Base-by-base conservation (phyloP, 1,140 invertebrate species). In the Meloidogyne chitwoodi region DNA sequence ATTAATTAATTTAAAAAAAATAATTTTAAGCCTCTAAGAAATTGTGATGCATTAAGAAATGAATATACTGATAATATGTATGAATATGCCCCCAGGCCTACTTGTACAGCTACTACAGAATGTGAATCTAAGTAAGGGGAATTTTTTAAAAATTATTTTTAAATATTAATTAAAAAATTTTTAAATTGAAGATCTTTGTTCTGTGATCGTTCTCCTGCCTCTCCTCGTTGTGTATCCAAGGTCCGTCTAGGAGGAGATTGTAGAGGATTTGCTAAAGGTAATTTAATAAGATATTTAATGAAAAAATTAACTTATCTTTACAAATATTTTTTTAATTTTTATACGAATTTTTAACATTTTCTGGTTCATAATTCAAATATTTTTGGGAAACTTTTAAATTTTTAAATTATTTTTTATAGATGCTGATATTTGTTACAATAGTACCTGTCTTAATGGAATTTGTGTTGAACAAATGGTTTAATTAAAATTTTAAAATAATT, bases 51-150 rank as follows among this genome's bases (percentile, higher is more conserved):
- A 10, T 78, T 86, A 16, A 85, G 81, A n/a, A 86, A 87, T 70
- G 76, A 75, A 8, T 86, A 87, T 80, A 87, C 86, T 22, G 86
- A 86, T 63, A 86, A 86, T 44, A 68, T 86, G 78, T 86, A 80
- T 63, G 72, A 74, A 61, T 86, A 83, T 71, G 85, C 82, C 12
- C 83, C 85, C 26, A 38, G 85, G 24, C 85, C 85, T 29, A 76
- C 74, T 24, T 86, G 85, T 61, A 95, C 16, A 95, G 44, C 38
- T 92, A 91, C 76, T 95, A 95, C 61, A 91, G 91, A 77, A 94
- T 91, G 91, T 98, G 99, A 71, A 92, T 87, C 85, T 0, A 75
- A 83, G 81, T 85, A 64, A 38, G 44, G 41, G 2, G 38, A 41
- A 41, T 4, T 4, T 41, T 2, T 16, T 14, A 14, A 44, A 19